Evolutionary conservation across 2,797 vertebrate genomes (phyloP).

Genomic region (Acanthornis magna): DNA sequence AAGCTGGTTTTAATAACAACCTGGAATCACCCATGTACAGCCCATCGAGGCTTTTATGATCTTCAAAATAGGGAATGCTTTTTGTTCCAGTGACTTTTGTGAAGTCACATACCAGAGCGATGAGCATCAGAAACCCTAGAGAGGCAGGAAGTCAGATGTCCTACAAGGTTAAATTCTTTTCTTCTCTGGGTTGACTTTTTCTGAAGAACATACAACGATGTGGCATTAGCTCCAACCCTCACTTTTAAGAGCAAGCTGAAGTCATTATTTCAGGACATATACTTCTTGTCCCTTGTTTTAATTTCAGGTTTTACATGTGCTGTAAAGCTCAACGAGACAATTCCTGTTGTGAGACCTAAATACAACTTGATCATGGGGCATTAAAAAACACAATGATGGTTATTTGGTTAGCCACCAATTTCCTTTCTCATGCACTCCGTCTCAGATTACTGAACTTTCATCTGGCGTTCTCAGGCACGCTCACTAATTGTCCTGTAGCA

Average conservation of each 20-base stretch:
- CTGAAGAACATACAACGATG: not conserved
- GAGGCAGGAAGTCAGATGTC: conserved; percentile 41
- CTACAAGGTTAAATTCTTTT: conserved; percentile 45
- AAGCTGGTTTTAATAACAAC: conserved; percentile 26
- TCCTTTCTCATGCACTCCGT: conserved; percentile 47
- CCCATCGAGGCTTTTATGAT: conserved; percentile 35
- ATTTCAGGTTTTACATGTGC: not conserved
- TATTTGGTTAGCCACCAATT: conserved; percentile 64
- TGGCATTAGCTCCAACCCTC: not conserved
- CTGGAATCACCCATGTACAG: not conserved
- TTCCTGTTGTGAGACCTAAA: not conserved
- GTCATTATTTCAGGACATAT: not conserved
- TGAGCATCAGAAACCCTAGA: conserved; percentile 37
- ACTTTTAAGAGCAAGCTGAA: not conserved
- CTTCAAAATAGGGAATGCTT: conserved; percentile 30
- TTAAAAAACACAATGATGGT: not conserved
- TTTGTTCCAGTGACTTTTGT: conserved; percentile 36
- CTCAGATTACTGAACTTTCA: conserved; percentile 38
- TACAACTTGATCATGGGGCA: not conserved
- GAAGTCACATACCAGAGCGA: conserved; percentile 48
- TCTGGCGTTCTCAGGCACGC: conserved; percentile 36
- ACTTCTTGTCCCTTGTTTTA: not conserved
- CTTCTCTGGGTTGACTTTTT: not conserved
- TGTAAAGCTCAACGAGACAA: not conserved
- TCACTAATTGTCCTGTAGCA: conserved; percentile 45